Evolutionary conservation across 2,113 vertebrate species (phyloP).

Genomic region (Rhinopomastus cyanomelas): DNA sequence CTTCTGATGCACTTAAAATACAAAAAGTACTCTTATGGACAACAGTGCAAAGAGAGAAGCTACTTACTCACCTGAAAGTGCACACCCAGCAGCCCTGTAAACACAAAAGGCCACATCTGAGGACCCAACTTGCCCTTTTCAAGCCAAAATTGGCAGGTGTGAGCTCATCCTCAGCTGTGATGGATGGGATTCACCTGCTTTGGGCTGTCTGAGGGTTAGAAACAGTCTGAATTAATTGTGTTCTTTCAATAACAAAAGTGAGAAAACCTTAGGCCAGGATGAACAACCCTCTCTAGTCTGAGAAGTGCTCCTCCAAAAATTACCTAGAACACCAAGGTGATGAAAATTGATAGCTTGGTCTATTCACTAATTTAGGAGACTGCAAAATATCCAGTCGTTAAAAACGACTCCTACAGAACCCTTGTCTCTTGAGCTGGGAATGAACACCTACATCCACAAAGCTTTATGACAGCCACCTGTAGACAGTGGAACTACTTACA

Average conservation of each 20-base stretch:
- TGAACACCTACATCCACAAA: neutral
- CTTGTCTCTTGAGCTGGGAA: neutral
- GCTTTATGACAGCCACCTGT: neutral
- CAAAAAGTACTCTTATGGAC: neutral
- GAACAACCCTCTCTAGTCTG: neutral
- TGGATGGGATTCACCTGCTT: neutral
- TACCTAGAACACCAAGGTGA: neutral
- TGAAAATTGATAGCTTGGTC: neutral
- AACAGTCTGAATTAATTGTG: neutral
- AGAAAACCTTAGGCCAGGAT: neutral
- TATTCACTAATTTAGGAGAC: neutral
- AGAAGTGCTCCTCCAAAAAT: neutral
- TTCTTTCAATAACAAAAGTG: neutral
- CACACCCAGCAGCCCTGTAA: neutral
- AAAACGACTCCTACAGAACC: neutral
- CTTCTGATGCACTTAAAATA: neutral
- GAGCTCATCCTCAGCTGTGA: neutral
- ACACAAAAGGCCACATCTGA: neutral
- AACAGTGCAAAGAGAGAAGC: neutral
- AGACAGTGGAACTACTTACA: neutral
- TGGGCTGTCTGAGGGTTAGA: neutral
- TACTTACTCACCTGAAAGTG: neutral
- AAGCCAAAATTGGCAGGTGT: neutral
- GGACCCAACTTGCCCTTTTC: neutral
- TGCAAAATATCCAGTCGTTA: neutral